phyloP scores from a whole-genome alignment of 2,888 invertebrate species.

The Strigamia transsilvanica region DNA sequence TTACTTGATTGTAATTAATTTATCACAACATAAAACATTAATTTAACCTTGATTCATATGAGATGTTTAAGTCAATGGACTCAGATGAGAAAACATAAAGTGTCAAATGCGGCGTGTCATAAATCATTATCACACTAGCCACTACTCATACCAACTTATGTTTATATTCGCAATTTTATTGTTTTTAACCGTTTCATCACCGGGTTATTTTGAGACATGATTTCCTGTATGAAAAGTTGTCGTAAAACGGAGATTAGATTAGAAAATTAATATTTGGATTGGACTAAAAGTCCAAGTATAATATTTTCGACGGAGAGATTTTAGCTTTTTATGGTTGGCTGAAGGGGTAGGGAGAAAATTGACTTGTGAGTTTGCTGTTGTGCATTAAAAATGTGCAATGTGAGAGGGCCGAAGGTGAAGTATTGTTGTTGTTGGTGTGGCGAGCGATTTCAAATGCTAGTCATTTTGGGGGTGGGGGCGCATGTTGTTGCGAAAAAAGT shows the following conservation, averaged over 20 bases:
- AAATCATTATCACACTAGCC: slow-evolving; percentile 30
- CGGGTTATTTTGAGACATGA: not conserved
- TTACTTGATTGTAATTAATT: slow-evolving; percentile 20
- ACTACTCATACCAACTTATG: not conserved
- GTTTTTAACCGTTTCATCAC: slow-evolving; percentile 18
- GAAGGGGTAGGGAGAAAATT: not conserved
- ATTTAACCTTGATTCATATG: slow-evolving; percentile 19
- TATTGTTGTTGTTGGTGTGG: not conserved
- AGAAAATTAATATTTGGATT: not conserved
- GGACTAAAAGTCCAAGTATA: not conserved
- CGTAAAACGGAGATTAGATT: not conserved
- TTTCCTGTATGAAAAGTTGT: slow-evolving; percentile 3
- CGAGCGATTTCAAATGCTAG: not conserved
- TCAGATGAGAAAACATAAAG: not conserved
- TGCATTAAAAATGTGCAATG: not conserved
- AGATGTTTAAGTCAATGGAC: slow-evolving; percentile 20
- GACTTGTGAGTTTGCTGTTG: not conserved
- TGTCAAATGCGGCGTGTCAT: not conserved
- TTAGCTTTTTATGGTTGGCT: not conserved
- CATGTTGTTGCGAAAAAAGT: too few relatives aligned
- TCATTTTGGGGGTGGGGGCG: too few relatives aligned
- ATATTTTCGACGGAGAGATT: not conserved
- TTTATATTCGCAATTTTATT: slow-evolving; percentile 24
- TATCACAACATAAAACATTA: slow-evolving; percentile 18
- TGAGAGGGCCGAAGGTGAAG: slow-evolving; percentile 9